Evolutionary conservation across 2,888 invertebrate genomes (phyloP), one percentile per base, ranked within the genome.

Genomic region (Dicyrtomina minuta): DNA sequence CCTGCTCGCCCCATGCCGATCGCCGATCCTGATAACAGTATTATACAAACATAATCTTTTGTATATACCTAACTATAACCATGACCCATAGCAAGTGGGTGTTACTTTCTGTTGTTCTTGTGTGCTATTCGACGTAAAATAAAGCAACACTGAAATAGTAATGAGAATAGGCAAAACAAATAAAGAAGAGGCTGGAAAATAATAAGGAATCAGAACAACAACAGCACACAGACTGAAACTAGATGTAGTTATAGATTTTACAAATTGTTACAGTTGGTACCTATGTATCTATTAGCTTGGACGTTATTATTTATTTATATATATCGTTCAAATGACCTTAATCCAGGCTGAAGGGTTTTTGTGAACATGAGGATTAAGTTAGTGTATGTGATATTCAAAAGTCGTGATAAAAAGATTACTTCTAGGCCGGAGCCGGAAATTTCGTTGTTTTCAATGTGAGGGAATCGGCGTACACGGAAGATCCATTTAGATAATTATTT

Each of bases 351-450:
- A n/a, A n/a, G n/a, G n/a, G n/a, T n/a, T n/a, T n/a, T n/a, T n/a
- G n/a, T n/a, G n/a, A n/a, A n/a, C n/a, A n/a, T 71, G 72, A 70
- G 73, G 73, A 70, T 72, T 72, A 70, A 33, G 69, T 70, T 60
- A 72, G 74, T 75, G 77, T 76, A 3, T 5, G n/a, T n/a, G n/a
- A n/a, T n/a, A n/a, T n/a, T n/a, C 75, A 77, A 70, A 77, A 77
- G 77, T 77, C 75, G 74, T 73, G 74, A 76, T 77, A 75, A 77
- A 77, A 77, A 72, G 77, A 77, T 77, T 76, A 77, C 77, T 76
- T 76, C 77, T 77, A 76, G 77, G 74, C 77, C 75, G 77, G 33
- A 33, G 73, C 77, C 77, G 77, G 76, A 77, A 75, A 74, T 73
- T 75, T 72, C 73, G 77, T 75, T n/a, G n/a, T n/a, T 77, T 74